Base-by-base conservation (phyloP, 1,140 invertebrate genomes). In the Procambarus clarkii region DNA sequence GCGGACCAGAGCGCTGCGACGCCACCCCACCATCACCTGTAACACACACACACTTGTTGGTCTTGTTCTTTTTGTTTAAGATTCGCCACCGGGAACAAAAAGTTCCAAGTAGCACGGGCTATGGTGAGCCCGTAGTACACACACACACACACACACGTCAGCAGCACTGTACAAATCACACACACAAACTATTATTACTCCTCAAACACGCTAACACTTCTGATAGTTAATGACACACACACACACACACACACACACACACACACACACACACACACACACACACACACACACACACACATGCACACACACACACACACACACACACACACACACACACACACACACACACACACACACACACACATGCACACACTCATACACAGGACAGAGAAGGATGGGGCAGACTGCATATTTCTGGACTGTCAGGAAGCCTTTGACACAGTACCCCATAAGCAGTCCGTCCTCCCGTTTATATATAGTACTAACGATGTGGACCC, bases 21-120 rank as follows among this genome's bases (percentile, higher is more conserved):
- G 92, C 64, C 89, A 77, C 48, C 86, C 90, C 46, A 92, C 92
- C 92, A 93, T 93, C 82, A 91, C 92, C 92, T 93, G 90, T 21
- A 77, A 50, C 5, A 71, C 15, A 24, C 24, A 78, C 64, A 86
- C n/a, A 44, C 24, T 90, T 21, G 9, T 15, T 48, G n/a, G 24
- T 8, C 46, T n/a, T n/a, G n/a, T n/a, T n/a, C n/a, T n/a, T n/a
- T n/a, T n/a, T n/a, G n/a, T n/a, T n/a, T n/a, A n/a, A n/a, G n/a
- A n/a, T n/a, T n/a, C n/a, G n/a, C n/a, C n/a, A n/a, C n/a, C n/a
- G n/a, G 54, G 54, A 18, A 60, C 24, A n/a, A n/a, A n/a, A n/a
- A n/a, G n/a, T n/a, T n/a, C n/a, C n/a, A n/a, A n/a, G n/a, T n/a
- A n/a, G n/a, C n/a, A n/a, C n/a, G n/a, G n/a, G n/a, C n/a, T n/a